A percentile compares a stretch with the other conserved stretches of the same genome.
Evolutionary conservation across 2,113 vertebrate genomes (phyloP).

Genomic region (Coturnix japonica): DNA sequence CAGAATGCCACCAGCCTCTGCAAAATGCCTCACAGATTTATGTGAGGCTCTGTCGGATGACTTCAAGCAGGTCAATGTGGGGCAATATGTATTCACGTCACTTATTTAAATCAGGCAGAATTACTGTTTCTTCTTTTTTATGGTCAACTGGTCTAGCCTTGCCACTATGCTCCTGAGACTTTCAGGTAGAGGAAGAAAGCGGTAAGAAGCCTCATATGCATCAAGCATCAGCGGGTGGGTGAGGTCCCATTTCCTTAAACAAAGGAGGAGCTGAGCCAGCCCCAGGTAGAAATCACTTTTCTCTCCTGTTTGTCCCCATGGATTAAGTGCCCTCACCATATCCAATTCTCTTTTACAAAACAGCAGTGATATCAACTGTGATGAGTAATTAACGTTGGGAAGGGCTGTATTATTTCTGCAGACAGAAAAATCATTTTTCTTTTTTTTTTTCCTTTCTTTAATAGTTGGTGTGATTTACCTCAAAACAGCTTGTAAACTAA

Average conservation of each 20-base stretch:
- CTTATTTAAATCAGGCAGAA: not conserved
- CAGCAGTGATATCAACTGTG: not conserved
- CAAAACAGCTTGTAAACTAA: not conserved
- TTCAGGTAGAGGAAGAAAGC: not conserved
- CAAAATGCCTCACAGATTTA: accelerated
- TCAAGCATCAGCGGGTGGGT: not conserved
- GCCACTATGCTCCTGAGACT: not conserved
- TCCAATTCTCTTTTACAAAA: not conserved
- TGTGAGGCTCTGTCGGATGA: accelerated
- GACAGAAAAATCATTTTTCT: not conserved
- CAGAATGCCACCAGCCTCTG: not conserved
- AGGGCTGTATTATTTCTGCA: not conserved
- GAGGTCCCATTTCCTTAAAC: not conserved
- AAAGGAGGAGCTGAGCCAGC: not conserved
- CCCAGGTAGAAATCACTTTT: not conserved
- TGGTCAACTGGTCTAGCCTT: not conserved
- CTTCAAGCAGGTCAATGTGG: not conserved
- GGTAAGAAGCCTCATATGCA: not conserved
- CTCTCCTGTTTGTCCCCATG: not conserved
- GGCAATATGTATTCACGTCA: not conserved
- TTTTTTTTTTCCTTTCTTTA: not conserved
- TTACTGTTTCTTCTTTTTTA: not conserved
- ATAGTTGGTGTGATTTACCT: not conserved
- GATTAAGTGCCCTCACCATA: too few relatives aligned
- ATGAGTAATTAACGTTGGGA: not conserved